Evolutionary conservation across 1,140 invertebrate species (phyloP).

Genomic region (Psilanteris sp.): DNA sequence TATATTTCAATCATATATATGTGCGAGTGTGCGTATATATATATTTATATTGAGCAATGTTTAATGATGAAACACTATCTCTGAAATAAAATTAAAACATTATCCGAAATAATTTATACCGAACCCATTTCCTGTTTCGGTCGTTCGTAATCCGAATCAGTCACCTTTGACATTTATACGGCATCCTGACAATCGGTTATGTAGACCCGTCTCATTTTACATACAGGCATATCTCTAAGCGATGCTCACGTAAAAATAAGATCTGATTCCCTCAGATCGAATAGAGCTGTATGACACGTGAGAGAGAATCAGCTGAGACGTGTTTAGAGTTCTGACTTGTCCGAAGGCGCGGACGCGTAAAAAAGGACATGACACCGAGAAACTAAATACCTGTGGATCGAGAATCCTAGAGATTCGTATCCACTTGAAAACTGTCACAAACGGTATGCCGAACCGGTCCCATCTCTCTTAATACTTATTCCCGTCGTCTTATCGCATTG

Average conservation of each 20-base stretch:
- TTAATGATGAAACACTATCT: no score
- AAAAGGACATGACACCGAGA: conserved; percentile 76
- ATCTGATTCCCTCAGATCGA: conserved; percentile 51
- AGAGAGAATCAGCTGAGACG: conserved; percentile 58
- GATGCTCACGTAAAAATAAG: conserved; percentile 38
- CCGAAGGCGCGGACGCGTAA: conserved; percentile 77
- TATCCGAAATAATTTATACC: background rate
- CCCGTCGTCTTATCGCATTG: conserved; percentile 40
- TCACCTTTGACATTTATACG: conserved; percentile 31
- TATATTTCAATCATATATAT: background rate
- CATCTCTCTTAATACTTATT: conserved; percentile 71
- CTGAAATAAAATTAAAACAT: background rate
- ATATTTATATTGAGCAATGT: no score
- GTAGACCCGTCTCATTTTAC: conserved; percentile 36
- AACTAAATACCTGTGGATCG: conserved; percentile 74
- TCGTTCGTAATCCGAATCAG: conserved; percentile 1
- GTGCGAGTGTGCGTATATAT: no score
- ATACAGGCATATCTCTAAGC: conserved; percentile 14
- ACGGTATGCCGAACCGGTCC: conserved; percentile 56
- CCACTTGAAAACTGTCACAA: conserved; percentile 67
- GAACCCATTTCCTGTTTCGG: background rate
- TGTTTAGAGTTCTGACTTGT: conserved; percentile 76
- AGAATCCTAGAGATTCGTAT: conserved; percentile 46
- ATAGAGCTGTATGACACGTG: conserved; percentile 74
- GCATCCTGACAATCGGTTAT: conserved; percentile 11